Evolutionary conservation across 2,113 vertebrate genomes (phyloP).

Genomic region (Poeciliopsis occidentalis): DNA sequence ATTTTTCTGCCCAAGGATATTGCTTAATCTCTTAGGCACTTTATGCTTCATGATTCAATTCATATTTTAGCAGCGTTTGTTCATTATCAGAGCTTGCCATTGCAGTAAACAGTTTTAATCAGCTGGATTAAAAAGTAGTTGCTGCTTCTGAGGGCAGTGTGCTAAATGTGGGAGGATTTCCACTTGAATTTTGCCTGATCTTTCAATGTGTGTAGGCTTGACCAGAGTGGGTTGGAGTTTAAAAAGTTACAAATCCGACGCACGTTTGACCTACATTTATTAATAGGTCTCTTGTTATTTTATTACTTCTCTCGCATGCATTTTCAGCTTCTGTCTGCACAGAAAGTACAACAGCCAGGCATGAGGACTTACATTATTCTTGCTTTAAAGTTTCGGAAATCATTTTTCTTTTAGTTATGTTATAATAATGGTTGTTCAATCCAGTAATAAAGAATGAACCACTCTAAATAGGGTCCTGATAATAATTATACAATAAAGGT

Average conservation of each 20-base stretch:
- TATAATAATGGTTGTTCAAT: background rate
- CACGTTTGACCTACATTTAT: slow-evolving; percentile 29
- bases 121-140: slow-evolving; percentile 15
- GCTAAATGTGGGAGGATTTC: slow-evolving; percentile 45
- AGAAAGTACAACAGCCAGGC: background rate
- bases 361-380: background rate
- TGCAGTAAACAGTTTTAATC: slow-evolving; percentile 4
- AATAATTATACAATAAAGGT: too few relatives aligned
- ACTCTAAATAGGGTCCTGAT: too few relatives aligned
- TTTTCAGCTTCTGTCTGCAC: background rate
- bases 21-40: background rate
- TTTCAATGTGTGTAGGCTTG: slow-evolving; percentile 38
- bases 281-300: slow-evolving; percentile 9
- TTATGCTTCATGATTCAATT: background rate
- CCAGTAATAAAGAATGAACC: background rate
- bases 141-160: slow-evolving; percentile 16
- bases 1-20: background rate
- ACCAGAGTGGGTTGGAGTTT: slow-evolving; percentile 29
- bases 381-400: too few relatives aligned
- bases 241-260: slow-evolving; percentile 50
- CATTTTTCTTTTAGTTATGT: background rate
- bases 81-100: background rate
- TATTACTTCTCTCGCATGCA: background rate
- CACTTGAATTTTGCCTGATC: slow-evolving; percentile 20
- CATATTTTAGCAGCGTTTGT: background rate